A percentile compares a stretch with the other conserved stretches of the same genome.
Conservation (phyloP, 2,113 vertebrate genomes). For the Sorex fumeus region DNA sequence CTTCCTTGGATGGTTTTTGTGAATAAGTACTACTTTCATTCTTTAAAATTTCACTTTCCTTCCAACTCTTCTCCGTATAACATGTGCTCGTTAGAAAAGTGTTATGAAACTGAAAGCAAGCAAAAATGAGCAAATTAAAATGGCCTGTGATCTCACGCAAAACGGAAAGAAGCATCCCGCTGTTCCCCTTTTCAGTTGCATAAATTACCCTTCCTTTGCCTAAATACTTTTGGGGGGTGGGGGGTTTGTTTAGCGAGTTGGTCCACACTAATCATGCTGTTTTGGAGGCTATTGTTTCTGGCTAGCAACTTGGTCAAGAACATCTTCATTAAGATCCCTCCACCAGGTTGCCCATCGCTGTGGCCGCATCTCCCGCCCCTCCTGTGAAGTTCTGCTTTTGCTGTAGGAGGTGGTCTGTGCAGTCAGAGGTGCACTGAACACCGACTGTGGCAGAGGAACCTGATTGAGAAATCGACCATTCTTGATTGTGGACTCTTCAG, state of each 20-base stretch:
- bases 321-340: background rate
- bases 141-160: background rate
- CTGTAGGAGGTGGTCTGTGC: background rate
- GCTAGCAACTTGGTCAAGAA: background rate
- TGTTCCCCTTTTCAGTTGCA: constrained; percentile 23
- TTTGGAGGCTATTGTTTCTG: constrained; percentile 27
- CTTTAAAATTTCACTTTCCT: constrained; percentile 8
- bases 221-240: background rate
- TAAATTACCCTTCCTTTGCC: background rate
- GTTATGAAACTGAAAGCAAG: constrained; percentile 46
- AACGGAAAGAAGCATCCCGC: constrained; percentile 7
- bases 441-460: constrained; percentile 44
- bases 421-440: constrained; percentile 36
- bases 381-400: constrained; percentile 31
- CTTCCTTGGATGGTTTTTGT: background rate
- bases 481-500: constrained; percentile 64
- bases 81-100: background rate
- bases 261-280: background rate
- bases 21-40: background rate
- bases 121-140: constrained; percentile 43
- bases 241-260: too few relatives aligned
- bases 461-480: constrained; percentile 75
- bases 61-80: background rate
- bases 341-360: background rate
- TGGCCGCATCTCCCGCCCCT: background rate